Percentiles rank a stretch among this genome's conserved stretches.
These are phyloP conservation scores for Dinothrombium tinctorium DNA, from an alignment of 1,140 invertebrate genomes.

Conservation along the genomic window DNA sequence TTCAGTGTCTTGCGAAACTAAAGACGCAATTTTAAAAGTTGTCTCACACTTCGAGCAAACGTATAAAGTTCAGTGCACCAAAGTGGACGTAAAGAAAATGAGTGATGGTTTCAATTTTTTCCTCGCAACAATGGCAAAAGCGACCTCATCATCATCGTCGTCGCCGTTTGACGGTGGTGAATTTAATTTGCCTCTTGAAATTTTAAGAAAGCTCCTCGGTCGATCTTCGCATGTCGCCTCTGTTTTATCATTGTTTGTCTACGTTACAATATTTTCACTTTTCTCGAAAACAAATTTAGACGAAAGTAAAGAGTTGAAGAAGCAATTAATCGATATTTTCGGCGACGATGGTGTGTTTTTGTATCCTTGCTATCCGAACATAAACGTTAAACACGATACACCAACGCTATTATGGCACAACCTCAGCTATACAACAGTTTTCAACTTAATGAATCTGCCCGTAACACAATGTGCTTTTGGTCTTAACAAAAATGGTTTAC, in stretches of 20 bases:
- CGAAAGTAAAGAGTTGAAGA: too few species aligned
- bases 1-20: conserved; percentile 29
- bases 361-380: conserved; percentile 22
- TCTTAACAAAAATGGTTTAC: conserved; percentile 20
- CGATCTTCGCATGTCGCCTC: too few species aligned
- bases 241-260: too few species aligned
- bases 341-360: conserved; percentile 19
- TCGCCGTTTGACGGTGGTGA: too few species aligned
- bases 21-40: conserved; percentile 40
- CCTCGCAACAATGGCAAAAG: too few species aligned
- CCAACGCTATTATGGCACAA: conserved; percentile 22
- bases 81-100: conserved; percentile 7
- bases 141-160: too few species aligned
- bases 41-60: background rate
- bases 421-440: conserved; percentile 22
- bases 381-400: conserved; percentile 23
- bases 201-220: too few species aligned
- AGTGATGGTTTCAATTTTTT: too few species aligned
- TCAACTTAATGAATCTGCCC: conserved; percentile 23
- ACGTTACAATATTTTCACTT: too few species aligned
- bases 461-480: conserved; percentile 23
- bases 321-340: too few species aligned
- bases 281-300: too few species aligned
- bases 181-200: too few species aligned
- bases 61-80: conserved; percentile 15